Base-by-base conservation (phyloP, 1,140 invertebrate genomes). In the Hermatobates lingyangjiaoensis region DNA sequence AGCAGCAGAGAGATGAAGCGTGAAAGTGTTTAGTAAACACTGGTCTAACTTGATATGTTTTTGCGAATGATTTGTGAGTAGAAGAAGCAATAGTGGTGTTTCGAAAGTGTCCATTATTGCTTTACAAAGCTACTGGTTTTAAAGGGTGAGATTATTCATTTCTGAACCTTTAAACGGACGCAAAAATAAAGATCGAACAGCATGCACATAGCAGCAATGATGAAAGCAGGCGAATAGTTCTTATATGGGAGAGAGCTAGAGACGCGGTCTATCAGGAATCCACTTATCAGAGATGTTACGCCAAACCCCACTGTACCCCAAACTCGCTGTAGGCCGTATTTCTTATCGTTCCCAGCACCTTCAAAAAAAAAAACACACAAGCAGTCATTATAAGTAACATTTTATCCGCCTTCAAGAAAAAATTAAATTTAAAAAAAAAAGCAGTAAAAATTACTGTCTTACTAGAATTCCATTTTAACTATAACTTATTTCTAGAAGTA, bases 291-390 rank as follows among this genome's bases (percentile, higher is more conserved):
- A 0, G 81, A 81, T 1, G 80, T 73, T 1, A 73, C 55, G 23
- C 80, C 80, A 60, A 83, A 87, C 18, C 82, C 82, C 27, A 78
- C 75, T 0, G 82, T 83, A 26, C 83, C 83, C 80, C 79, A 85
- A 1, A 83, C 80, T 39, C 83, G 66, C 61, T 87, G 83, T 18
- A 74, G 71, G 1, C 83, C 82, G 59, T 85, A 87, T 39, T 76
- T 74, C 59, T 75, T 75, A 51, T 79, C 65, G 5, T 72, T 67
- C 12, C 71, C 71, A 28, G 69, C 66, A 27, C 74, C 75, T 77
- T 40, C 44, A 24, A 52, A 42, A 23, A 24, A 21, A 18, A 49
- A 49, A 21, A 24, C n/a, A 3, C 23, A n/a, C 23, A 24, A 46
- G 18, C 12, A 46, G 15, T 10, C n/a, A 46, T 26, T 24, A 26